These are phyloP conservation scores for Clavelina lepadiformis DNA, from an alignment of 23 tunicate species.

Conservation along the genomic window DNA sequence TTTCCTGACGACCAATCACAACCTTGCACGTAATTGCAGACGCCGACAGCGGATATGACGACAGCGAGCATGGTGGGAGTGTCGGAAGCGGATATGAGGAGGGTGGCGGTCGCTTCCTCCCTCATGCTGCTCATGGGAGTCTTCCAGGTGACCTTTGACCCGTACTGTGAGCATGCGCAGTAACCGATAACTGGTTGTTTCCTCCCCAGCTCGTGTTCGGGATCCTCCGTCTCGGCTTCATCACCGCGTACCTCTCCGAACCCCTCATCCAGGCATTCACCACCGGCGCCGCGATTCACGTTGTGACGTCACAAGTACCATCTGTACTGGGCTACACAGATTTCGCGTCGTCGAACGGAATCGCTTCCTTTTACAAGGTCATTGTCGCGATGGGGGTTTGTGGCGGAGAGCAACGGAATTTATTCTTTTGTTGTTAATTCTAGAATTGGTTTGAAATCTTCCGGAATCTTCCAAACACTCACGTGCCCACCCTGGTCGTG, in stretches of 20 bases:
- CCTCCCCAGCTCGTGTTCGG: constrained; percentile 59
- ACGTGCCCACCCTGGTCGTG: constrained; percentile 73
- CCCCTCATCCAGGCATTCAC: constrained; percentile 93
- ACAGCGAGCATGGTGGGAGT: constrained; percentile 6
- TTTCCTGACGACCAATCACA: too few species aligned
- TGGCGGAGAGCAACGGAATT: constrained; percentile 13
- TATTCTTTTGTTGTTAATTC: neutral
- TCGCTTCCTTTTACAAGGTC: constrained; percentile 34
- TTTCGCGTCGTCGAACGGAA: constrained; percentile 29
- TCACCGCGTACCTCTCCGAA: constrained; percentile 80
- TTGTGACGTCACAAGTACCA: constrained; percentile 88
- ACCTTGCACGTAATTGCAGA: neutral
- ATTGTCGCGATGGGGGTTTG: too few species aligned
- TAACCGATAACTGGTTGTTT: neutral
- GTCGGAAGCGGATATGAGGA: constrained; percentile 41
- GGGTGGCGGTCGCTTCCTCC: constrained; percentile 72
- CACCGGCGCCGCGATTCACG: constrained; percentile 87
- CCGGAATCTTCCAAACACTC: constrained; percentile 48
- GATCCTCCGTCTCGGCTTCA: constrained; percentile 74
- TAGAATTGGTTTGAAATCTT: constrained; percentile 94
- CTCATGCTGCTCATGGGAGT: constrained; percentile 80
- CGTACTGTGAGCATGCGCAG: neutral
- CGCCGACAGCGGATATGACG: neutral
- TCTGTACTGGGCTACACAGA: constrained; percentile 46
- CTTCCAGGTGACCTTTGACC: constrained; percentile 69